phyloP scores from a whole-genome alignment of 1,140 invertebrate species.

The Cardiocondyla obscurior region DNA sequence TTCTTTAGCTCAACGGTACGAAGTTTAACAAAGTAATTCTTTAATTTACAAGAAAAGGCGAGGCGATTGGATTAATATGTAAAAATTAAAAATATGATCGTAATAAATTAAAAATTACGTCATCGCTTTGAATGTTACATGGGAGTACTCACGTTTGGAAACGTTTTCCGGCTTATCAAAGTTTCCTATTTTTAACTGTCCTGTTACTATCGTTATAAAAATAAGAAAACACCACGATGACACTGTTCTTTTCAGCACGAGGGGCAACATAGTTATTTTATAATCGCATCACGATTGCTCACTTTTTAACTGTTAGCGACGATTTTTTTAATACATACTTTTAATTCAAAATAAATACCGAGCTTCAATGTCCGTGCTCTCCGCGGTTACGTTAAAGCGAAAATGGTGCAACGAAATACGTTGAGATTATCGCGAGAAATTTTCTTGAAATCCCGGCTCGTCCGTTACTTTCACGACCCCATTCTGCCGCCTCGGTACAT shows the following conservation, averaged over 20 bases:
- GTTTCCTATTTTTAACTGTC: background rate
- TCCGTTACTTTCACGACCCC: slow-evolving; percentile 21
- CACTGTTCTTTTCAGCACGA: background rate
- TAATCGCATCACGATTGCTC: background rate
- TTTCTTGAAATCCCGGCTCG: slow-evolving; percentile 2
- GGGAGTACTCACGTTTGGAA: background rate
- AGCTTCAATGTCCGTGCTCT: background rate
- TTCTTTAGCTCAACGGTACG: no score
- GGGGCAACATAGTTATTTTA: slow-evolving; percentile 4
- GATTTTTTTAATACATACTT: no score
- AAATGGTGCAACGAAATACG: background rate
- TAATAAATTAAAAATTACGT: background rate
- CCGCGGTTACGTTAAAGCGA: background rate
- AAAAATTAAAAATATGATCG: background rate
- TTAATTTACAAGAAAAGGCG: background rate
- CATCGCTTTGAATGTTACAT: background rate
- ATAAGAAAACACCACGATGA: background rate
- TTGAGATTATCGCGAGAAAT: background rate
- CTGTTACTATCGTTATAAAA: background rate
- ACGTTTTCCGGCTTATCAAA: background rate
- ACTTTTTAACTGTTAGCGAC: background rate
- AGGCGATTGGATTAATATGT: background rate
- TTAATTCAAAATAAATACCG: background rate
- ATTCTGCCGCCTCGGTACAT: slow-evolving; percentile 6
- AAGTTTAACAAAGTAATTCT: no score